Evolutionary conservation across 1,140 invertebrate genomes (phyloP).

Genomic region (Calosoma granatense): DNA sequence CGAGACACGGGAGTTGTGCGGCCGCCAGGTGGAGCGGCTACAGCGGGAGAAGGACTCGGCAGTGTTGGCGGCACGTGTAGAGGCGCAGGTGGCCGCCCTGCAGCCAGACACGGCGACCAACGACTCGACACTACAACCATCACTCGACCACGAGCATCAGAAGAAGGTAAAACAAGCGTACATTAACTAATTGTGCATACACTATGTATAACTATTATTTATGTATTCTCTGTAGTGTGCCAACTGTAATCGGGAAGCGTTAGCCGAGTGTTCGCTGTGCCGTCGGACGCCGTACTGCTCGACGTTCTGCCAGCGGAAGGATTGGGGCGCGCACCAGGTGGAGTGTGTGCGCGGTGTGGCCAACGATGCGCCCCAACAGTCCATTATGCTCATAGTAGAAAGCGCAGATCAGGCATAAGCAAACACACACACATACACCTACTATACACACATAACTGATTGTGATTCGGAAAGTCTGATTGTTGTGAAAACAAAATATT

Average conservation of each 20-base stretch:
- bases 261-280: constrained; percentile 75
- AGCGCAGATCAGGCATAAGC: constrained; percentile 27
- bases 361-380: constrained; percentile 40
- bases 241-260: constrained; percentile 76
- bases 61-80: constrained; percentile 51
- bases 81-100: constrained; percentile 42
- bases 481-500: no score
- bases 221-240: constrained; percentile 52
- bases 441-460: no score
- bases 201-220: not conserved
- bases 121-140: constrained; percentile 40
- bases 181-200: not conserved
- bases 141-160: constrained; percentile 41
- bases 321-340: constrained; percentile 75
- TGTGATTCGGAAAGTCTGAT: no score
- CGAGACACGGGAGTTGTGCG: constrained; percentile 50
- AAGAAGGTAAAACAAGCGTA: constrained; percentile 42
- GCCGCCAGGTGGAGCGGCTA: constrained; percentile 47
- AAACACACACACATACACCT: no score
- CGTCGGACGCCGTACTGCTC: constrained; percentile 76
- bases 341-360: constrained; percentile 62
- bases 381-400: constrained; percentile 58
- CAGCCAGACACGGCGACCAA: constrained; percentile 25
- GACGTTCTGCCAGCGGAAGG: constrained; percentile 77
- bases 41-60: constrained; percentile 60